These are phyloP conservation scores for Andrena chrysosceles DNA, from an alignment of 2,888 invertebrate genomes.

Conservation along the genomic window DNA sequence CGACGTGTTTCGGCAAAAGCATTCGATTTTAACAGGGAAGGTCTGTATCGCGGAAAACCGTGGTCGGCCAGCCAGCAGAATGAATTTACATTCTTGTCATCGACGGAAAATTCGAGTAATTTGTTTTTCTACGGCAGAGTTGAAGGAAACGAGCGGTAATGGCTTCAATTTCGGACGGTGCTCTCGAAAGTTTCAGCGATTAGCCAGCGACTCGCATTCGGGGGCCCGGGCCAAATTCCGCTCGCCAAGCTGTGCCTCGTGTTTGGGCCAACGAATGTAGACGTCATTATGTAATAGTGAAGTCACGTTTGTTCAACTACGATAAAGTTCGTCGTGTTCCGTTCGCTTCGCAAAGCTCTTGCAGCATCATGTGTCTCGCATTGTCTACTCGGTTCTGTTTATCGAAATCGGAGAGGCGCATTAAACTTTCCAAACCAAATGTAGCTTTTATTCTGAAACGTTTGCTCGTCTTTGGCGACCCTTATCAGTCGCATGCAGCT, in stretches of 20 bases:
- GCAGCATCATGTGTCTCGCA: not conserved
- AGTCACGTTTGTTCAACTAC: constrained; percentile 6
- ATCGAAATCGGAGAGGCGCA: constrained; percentile 11
- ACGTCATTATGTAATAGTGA: constrained; percentile 23
- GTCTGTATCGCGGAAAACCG: not conserved
- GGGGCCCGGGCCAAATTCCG: not conserved
- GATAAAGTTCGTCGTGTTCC: constrained; percentile 6
- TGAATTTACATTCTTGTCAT: constrained; percentile 36
- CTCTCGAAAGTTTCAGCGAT: constrained; percentile 45
- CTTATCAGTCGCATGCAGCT: not conserved
- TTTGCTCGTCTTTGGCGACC: not conserved
- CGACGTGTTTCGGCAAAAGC: not conserved
- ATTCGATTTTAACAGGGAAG: not conserved
- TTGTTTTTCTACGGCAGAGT: constrained; percentile 1
- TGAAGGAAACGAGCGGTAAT: constrained; percentile 28
- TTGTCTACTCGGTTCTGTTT: not conserved
- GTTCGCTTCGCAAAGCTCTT: not conserved
- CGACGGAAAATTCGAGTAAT: constrained; percentile 18
- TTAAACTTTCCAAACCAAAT: not conserved
- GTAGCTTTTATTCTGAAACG: not conserved
- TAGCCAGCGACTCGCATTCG: constrained; percentile 20
- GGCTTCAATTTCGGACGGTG: constrained; percentile 30
- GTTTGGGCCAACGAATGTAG: constrained; percentile 18
- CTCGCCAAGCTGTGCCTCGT: not conserved
- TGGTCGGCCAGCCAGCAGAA: not conserved